Conservation (phyloP, 1,140 invertebrate species). For the Zaprionus ornatus region DNA sequence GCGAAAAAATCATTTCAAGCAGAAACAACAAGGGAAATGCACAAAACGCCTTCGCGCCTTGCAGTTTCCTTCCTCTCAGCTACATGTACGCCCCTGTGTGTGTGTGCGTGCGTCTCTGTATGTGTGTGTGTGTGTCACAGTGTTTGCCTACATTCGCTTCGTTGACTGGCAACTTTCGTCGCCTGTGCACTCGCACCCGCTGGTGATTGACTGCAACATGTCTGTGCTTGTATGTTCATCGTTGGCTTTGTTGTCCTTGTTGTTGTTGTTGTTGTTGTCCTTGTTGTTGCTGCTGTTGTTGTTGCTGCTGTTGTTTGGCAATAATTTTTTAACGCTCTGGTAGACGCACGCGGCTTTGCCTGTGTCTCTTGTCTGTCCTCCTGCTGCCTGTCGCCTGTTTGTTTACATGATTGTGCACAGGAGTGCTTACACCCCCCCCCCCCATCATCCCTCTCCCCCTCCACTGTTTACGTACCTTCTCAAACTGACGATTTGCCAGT, state of each 20-base stretch:
- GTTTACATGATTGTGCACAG: slow-evolving; percentile 77
- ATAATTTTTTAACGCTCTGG: slow-evolving; percentile 55
- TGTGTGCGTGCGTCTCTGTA: slow-evolving; percentile 16
- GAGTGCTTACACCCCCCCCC: slow-evolving; percentile 46
- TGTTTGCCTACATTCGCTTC: slow-evolving; percentile 76
- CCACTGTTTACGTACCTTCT: neutral
- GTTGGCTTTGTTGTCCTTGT: slow-evolving; percentile 13
- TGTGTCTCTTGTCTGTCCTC: slow-evolving; percentile 18
- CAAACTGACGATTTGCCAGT: slow-evolving; percentile 22
- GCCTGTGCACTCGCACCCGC: slow-evolving; percentile 55
- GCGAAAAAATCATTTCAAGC: slow-evolving; percentile 76
- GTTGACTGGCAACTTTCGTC: slow-evolving; percentile 77
- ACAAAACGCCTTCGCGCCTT: slow-evolving; percentile 73
- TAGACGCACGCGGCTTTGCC: slow-evolving; percentile 65
- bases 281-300: slow-evolving; percentile 5
- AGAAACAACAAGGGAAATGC: slow-evolving; percentile 80
- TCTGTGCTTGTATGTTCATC: slow-evolving; percentile 43
- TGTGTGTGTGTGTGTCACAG: slow-evolving; percentile 48
- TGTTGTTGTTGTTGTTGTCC: slow-evolving; percentile 21
- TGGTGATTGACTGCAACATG: slow-evolving; percentile 77
- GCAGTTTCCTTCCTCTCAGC: slow-evolving; percentile 36
- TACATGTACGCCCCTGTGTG: slow-evolving; percentile 1
- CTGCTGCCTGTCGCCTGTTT: slow-evolving; percentile 47
- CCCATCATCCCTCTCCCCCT: slow-evolving; percentile 4
- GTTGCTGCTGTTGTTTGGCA: slow-evolving; percentile 41